A percentile compares a stretch with the other conserved stretches of the same genome.
phyloP scores from a whole-genome alignment of 2,888 invertebrate species.

The Agriopis leucophaearia region DNA sequence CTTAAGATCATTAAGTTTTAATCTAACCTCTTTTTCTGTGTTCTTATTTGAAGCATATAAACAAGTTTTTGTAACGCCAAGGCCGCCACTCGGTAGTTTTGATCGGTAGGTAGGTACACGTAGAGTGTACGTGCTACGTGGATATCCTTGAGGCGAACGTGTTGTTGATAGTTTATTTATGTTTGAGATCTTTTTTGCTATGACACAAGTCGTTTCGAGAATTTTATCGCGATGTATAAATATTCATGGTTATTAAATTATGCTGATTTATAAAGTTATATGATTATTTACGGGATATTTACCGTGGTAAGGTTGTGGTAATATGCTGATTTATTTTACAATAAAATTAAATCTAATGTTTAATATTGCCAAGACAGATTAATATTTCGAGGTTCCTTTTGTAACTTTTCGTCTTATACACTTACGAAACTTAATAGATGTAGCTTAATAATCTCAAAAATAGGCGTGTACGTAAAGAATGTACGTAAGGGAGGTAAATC shows the following conservation, averaged over 20 bases:
- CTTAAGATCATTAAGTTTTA: constrained; percentile 39
- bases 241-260: constrained; percentile 36
- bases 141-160: constrained; percentile 47
- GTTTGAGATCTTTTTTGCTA: constrained; percentile 41
- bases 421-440: neutral
- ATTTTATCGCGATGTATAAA: constrained; percentile 37
- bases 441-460: neutral
- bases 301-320: no score
- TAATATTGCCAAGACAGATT: constrained; percentile 15
- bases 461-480: no score
- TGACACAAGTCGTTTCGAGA: constrained; percentile 38
- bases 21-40: constrained; percentile 47
- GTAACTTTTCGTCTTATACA: constrained; percentile 19
- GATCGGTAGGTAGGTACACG: constrained; percentile 44
- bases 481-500: no score
- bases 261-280: constrained; percentile 26
- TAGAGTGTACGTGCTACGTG: constrained; percentile 47
- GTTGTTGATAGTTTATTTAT: constrained; percentile 45
- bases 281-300: no score
- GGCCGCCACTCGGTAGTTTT: constrained; percentile 48
- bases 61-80: constrained; percentile 58
- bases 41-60: constrained; percentile 51
- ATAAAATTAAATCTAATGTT: constrained; percentile 28
- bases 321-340: constrained; percentile 28
- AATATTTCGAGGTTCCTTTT: constrained; percentile 19